phyloP scores from a whole-genome alignment of 2,797 vertebrate genomes.

The Ibycter americanus region DNA sequence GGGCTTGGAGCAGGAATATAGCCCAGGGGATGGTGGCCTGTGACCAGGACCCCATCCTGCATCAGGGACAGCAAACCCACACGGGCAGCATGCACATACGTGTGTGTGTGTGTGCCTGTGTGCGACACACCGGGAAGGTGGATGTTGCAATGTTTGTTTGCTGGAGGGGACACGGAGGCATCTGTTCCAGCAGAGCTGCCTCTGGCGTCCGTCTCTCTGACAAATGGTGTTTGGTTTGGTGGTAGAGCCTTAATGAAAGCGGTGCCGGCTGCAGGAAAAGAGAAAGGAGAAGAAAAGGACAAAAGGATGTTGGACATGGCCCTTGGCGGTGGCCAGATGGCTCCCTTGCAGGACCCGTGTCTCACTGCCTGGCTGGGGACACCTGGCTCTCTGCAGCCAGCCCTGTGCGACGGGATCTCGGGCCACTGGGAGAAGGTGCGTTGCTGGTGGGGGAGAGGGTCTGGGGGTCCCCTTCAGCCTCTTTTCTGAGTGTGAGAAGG shows the following conservation, averaged over 20 bases:
- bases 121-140: fast-evolving
- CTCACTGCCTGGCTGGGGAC: fast-evolving
- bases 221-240: conserved; percentile 32
- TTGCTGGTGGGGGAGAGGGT: background rate
- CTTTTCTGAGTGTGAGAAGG: background rate
- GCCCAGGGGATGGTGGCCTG: background rate
- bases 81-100: fast-evolving
- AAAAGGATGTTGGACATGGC: fast-evolving
- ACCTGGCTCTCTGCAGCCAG: background rate
- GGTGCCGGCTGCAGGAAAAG: background rate
- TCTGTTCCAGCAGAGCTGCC: background rate
- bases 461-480: background rate
- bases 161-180: background rate
- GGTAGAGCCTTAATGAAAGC: background rate
- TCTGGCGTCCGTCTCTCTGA: background rate
- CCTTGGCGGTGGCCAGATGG: background rate
- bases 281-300: background rate
- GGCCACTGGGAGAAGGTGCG: background rate
- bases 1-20: background rate
- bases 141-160: background rate
- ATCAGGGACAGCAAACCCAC: fast-evolving
- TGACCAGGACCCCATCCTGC: background rate
- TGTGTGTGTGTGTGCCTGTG: background rate
- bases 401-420: fast-evolving
- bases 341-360: background rate